Percentiles rank a stretch among this genome's conserved stretches.
Conservation (phyloP, 1,140 invertebrate genomes). For the Atta colombica region DNA sequence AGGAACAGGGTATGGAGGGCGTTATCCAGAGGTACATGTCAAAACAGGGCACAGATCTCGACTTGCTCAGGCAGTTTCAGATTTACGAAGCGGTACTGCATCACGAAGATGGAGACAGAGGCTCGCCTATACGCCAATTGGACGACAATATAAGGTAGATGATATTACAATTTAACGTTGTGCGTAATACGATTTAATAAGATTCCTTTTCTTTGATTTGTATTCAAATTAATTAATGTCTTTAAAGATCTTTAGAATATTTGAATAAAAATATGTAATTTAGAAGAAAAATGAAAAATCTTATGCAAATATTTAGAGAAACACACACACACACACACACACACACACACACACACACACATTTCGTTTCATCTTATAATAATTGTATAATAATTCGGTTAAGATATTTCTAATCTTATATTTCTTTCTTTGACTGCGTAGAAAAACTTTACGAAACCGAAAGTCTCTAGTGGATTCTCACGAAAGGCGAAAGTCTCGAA, state of each 20-base stretch:
- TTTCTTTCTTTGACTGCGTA: constrained; percentile 74
- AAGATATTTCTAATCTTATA: neutral
- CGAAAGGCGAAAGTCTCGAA: constrained; percentile 91
- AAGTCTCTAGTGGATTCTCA: constrained; percentile 89
- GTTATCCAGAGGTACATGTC: constrained; percentile 97
- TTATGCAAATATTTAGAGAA: neutral
- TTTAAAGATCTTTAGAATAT: neutral
- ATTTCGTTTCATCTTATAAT: neutral
- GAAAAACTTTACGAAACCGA: constrained; percentile 91
- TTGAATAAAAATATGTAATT: neutral
- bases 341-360: too few relatives aligned
- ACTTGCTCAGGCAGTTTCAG: constrained; percentile 97
- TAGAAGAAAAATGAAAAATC: neutral
- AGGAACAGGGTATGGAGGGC: constrained; percentile 98
- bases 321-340: neutral
- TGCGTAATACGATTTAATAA: neutral
- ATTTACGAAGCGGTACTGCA: constrained; percentile 98
- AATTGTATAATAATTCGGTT: neutral
- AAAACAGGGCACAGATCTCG: constrained; percentile 96
- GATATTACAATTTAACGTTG: neutral
- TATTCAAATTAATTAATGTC: neutral
- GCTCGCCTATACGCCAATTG: constrained; percentile 90
- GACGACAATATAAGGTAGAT: constrained; percentile 92
- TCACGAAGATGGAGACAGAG: constrained; percentile 94
- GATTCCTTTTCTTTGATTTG: neutral